Evolutionary conservation across 2,797 vertebrate genomes (phyloP).

Genomic region (Channallabes apus): DNA sequence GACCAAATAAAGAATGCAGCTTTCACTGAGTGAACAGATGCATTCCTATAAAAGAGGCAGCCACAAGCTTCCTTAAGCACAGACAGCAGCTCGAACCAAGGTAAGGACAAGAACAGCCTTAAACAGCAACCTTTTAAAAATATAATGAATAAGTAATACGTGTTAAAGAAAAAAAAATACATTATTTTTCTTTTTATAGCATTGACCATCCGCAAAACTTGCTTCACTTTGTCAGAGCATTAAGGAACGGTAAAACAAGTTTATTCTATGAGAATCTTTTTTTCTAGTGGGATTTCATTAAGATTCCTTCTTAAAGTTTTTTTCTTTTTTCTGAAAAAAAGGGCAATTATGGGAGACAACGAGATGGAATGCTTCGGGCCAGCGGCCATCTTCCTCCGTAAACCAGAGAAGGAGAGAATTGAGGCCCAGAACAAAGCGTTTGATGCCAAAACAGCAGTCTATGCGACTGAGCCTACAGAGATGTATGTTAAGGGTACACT

Average conservation of each 20-base stretch:
- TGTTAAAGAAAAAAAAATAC: neutral
- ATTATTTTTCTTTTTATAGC: conserved; percentile 15
- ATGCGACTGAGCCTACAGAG: conserved; percentile 75
- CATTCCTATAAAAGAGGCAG: conserved; percentile 29
- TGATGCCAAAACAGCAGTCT: conserved; percentile 83
- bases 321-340: neutral
- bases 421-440: conserved; percentile 87
- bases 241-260: conserved; percentile 17
- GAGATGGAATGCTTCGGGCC: conserved; percentile 63
- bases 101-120: neutral
- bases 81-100: conserved; percentile 1
- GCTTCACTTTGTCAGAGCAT: no score
- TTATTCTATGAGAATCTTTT: neutral
- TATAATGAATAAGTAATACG: no score
- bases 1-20: conserved; percentile 30
- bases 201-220: neutral
- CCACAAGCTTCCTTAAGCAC: conserved; percentile 3
- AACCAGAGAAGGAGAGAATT: conserved; percentile 83
- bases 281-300: neutral
- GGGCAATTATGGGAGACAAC: conserved; percentile 11
- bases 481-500: conserved; percentile 84
- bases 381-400: conserved; percentile 83
- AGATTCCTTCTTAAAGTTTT: neutral
- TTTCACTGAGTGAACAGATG: conserved; percentile 22
- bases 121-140: no score